Base-by-base conservation (phyloP, 2,113 vertebrate genomes). In the Morone saxatilis region DNA sequence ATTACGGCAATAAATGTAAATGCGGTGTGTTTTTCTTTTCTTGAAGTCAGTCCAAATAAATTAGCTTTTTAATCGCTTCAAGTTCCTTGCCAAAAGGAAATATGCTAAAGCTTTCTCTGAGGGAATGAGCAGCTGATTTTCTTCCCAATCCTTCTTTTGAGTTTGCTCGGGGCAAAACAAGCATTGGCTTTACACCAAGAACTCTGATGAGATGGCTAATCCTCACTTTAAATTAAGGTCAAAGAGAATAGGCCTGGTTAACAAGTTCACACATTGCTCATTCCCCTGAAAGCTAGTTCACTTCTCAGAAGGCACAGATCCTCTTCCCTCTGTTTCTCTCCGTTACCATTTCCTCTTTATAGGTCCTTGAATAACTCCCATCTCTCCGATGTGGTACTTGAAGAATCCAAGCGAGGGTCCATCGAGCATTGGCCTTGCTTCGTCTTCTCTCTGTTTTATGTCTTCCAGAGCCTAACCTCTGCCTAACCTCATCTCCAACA, bases 41-140 rank as follows among this genome's bases (percentile, higher is more conserved):
- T 87, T 92, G 88, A 93, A 90, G 89, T 82, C 69, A 3, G 47
- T 89, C 92, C 92, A 93, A 92, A 88, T 89, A 87, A 92, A 92
- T 91, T 88, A 57, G 73, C 72, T 87, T 89, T 91, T 86, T 91
- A 92, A 94, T 91, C 77, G 61, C 86, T 88, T 88, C 63, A 65
- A 81, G 79, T 88, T 82, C 70, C 57, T 80, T 87, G 89, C 91
- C 93, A 92, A 82, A 31, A 85, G 66, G 81, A 88, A 88, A 91
- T 78, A 75, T 81, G 87, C 88, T 84, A 88, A 89, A 89, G 70
- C 74, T 78, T 83, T 77, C 88, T 89, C 82, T 4, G 20, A 80
- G 87, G 89, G 82, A 91, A 86, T 63, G 67, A 93, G 86, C 79
- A 78, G 80, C 73, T 43, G 57, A 73, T 86, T 92, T 89, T 48